Evolutionary conservation across 2,888 invertebrate genomes (phyloP).

Genomic region (Morpho deidamia): DNA sequence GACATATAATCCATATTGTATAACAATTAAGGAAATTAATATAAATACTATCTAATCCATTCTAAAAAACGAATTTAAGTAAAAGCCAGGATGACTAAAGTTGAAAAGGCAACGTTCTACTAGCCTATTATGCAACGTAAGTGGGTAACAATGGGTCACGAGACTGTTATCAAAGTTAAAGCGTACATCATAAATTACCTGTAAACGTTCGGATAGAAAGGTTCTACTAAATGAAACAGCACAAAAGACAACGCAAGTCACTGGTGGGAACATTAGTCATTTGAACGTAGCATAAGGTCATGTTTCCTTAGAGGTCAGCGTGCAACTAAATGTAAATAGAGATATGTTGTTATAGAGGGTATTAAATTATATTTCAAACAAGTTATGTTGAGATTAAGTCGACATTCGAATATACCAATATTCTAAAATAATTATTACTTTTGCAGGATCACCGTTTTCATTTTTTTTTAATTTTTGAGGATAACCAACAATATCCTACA

Average conservation of each 20-base stretch:
- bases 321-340: too few relatives aligned
- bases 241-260: slow-evolving; percentile 56
- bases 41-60: too few relatives aligned
- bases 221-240: slow-evolving; percentile 49
- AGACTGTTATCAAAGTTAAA: slow-evolving; percentile 32
- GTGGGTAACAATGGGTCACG: slow-evolving; percentile 33
- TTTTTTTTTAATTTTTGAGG: too few relatives aligned
- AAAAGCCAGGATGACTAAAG: slow-evolving; percentile 14
- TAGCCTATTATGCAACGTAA: slow-evolving; percentile 19
- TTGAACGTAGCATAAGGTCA: slow-evolving; percentile 46
- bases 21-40: too few relatives aligned
- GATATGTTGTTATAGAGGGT: too few relatives aligned
- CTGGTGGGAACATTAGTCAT: slow-evolving; percentile 54
- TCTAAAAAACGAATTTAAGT: neutral
- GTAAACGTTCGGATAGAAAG: slow-evolving; percentile 34
- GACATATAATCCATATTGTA: too few relatives aligned
- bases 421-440: too few relatives aligned
- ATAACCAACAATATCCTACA: too few relatives aligned
- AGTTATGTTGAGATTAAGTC: too few relatives aligned
- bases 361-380: too few relatives aligned
- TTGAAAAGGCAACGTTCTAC: slow-evolving; percentile 11
- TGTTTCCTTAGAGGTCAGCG: slow-evolving; percentile 31
- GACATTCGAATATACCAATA: too few relatives aligned
- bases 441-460: too few relatives aligned
- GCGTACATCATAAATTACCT: slow-evolving; percentile 43